Base-by-base conservation (phyloP, 2,888 invertebrate genomes). In the Digitonthophagus gazella region DNA sequence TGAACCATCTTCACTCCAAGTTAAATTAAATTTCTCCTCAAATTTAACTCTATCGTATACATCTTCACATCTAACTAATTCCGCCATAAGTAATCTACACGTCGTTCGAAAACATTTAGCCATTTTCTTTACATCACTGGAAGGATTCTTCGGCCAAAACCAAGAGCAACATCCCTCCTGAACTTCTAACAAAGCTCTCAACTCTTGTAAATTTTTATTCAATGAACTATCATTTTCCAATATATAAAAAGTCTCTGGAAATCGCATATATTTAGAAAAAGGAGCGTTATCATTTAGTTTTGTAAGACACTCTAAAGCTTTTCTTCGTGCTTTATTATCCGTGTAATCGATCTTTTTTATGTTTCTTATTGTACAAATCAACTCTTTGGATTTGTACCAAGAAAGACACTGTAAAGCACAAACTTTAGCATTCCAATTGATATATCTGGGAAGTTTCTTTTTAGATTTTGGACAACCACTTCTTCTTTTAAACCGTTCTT, bases 391-490 rank as follows among this genome's bases (percentile, higher is more conserved):
- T 61, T 16, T 15, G 61, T 16, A 61, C 61, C 61, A 61, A 15
- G 61, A 61, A 16, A 61, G 61, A 18, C 20, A 61, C n/a, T 61
- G 61, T 14, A 18, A 18, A 1, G 20, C 20, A 18, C 20, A 16
- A 1, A 19, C 15, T 61, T n/a, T 61, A 16, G 61, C 61, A 19
- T 61, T 61, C 61, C 61, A 61, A 19, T 61, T 61, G n/a, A 19
- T 14, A 61, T 61, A 61, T 18, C 20, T 16, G 18, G 28, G 28
- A 8, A 11, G 28, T 44, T 44, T 11, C 1, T 44, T 44, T 11
- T 11, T 11, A 44, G 6, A 11, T 3, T 44, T 44, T 44, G 28
- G 28, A 11, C 28, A 44, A 44, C 1, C 11, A 5, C 28, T 44
- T 44, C 28, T 44, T 44, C 3, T 44, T 2, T 44, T 2, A 6